phyloP scores from a whole-genome alignment of 2,113 vertebrate species.

The Lipophrys pholis region DNA sequence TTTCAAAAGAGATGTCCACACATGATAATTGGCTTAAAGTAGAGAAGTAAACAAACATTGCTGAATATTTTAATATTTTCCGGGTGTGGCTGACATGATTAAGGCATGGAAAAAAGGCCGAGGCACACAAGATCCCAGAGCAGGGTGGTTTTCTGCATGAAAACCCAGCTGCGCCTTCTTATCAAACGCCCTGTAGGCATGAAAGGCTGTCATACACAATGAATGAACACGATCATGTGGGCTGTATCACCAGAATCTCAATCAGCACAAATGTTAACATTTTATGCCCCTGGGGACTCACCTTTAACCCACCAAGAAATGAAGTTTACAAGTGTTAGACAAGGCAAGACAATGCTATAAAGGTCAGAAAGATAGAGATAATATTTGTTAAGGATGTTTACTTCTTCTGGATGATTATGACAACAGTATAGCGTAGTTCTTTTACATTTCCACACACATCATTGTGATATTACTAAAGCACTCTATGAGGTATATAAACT shows the following conservation, averaged over 20 bases:
- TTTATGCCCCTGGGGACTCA: conserved; percentile 6
- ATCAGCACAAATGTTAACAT: conserved; percentile 3
- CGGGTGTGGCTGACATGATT: conserved; percentile 53
- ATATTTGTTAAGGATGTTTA: no score
- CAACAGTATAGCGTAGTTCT: no score
- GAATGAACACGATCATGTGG: conserved; percentile 30
- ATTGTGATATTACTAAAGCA: no score
- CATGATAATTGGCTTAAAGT: conserved; percentile 57
- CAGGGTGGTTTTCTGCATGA: conserved; percentile 22
- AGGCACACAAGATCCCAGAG: conserved; percentile 9
- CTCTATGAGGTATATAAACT: neutral
- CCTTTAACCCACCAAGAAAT: neutral
- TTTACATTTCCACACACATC: no score
- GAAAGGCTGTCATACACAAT: neutral
- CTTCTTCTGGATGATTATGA: no score
- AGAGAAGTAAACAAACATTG: conserved; percentile 63
- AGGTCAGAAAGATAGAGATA: no score
- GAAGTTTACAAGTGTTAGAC: conserved; percentile 3
- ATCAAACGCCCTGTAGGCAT: conserved; percentile 26
- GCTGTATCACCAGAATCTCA: conserved; percentile 33
- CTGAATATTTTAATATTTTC: conserved; percentile 67
- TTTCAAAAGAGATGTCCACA: conserved; percentile 46
- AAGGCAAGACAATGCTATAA: neutral
- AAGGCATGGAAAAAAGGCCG: conserved; percentile 32
- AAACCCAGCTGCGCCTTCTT: conserved; percentile 42